Evolutionary conservation across 2,888 invertebrate genomes (phyloP).

Genomic region (Drosophila austrosaltans): DNA sequence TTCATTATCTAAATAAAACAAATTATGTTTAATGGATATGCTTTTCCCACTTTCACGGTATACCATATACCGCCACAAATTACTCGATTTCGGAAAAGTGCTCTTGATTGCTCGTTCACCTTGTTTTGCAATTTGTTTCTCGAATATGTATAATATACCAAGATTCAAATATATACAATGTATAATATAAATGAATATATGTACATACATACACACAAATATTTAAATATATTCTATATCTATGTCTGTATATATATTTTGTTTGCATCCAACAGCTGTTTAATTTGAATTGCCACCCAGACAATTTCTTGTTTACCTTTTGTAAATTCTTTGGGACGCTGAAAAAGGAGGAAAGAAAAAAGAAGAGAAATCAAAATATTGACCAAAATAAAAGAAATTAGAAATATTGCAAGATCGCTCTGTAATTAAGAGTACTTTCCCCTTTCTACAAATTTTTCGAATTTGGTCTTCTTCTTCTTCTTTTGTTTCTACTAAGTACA

Average conservation of each 20-base stretch:
- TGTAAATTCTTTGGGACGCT: slow-evolving; percentile 29
- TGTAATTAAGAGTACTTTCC: neutral
- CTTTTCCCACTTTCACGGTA: neutral
- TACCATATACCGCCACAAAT: neutral
- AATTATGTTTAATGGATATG: neutral
- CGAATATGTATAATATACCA: slow-evolving; percentile 8
- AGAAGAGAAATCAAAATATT: neutral
- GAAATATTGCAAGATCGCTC: neutral
- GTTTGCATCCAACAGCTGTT: slow-evolving; percentile 39
- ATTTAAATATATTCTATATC: slow-evolving; percentile 2
- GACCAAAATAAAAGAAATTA: neutral
- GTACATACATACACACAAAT: slow-evolving; percentile 7
- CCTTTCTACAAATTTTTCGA: neutral
- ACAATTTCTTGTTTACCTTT: slow-evolving; percentile 43
- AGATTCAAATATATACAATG: slow-evolving; percentile 1
- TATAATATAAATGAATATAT: slow-evolving; percentile 10
- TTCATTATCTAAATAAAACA: neutral
- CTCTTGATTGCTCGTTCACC: slow-evolving; percentile 22
- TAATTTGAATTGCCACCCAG: slow-evolving; percentile 1
- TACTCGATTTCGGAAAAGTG: slow-evolving; percentile 31
- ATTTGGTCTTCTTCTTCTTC: neutral
- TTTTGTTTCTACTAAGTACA: neutral
- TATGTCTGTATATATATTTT: slow-evolving; percentile 16
- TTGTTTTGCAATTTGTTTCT: slow-evolving; percentile 24
- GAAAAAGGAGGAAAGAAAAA: neutral